Percentiles rank a stretch among this genome's conserved stretches.
Evolutionary conservation across 2,113 vertebrate genomes (phyloP).

Genomic region (Prochilodus magdalenae): DNA sequence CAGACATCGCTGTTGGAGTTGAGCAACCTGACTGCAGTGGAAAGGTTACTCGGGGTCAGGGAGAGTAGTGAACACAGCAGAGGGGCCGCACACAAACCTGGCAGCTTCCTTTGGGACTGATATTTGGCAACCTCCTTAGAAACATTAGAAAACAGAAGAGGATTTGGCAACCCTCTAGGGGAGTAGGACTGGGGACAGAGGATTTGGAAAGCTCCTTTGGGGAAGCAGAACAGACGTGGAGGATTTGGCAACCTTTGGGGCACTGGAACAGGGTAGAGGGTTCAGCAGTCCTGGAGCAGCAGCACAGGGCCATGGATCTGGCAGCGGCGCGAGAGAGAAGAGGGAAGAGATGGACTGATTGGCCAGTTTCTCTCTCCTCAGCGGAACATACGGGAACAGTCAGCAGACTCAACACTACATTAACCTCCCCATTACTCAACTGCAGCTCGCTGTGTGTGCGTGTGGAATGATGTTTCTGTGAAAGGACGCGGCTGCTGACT

Average conservation of each 20-base stretch:
- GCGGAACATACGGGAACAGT: slow-evolving; percentile 39
- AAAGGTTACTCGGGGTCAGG: slow-evolving; percentile 64
- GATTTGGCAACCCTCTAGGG: not conserved
- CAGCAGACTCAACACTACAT: slow-evolving; percentile 50
- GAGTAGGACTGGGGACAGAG: not conserved
- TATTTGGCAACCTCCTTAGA: not conserved
- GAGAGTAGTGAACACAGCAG: slow-evolving; percentile 9
- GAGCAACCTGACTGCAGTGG: slow-evolving; percentile 31
- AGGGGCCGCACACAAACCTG: not conserved
- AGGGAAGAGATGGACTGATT: not conserved
- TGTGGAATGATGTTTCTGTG: not conserved
- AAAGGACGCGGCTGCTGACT: slow-evolving; percentile 9
- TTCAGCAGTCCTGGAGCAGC: not conserved
- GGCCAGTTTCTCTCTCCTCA: slow-evolving; percentile 35
- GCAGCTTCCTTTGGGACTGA: not conserved
- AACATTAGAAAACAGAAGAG: not conserved
- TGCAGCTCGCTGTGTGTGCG: not conserved
- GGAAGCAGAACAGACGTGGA: not conserved
- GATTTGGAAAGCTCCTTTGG: slow-evolving; percentile 2
- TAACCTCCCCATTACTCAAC: slow-evolving; percentile 48
- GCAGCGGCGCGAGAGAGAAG: not conserved
- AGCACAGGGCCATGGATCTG: not conserved
- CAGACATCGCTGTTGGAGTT: slow-evolving; percentile 20
- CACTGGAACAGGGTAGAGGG: slow-evolving; percentile 8
- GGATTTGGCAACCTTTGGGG: not conserved